Evolutionary conservation across 1,140 invertebrate species (phyloP).

Genomic region (Delia radicum): DNA sequence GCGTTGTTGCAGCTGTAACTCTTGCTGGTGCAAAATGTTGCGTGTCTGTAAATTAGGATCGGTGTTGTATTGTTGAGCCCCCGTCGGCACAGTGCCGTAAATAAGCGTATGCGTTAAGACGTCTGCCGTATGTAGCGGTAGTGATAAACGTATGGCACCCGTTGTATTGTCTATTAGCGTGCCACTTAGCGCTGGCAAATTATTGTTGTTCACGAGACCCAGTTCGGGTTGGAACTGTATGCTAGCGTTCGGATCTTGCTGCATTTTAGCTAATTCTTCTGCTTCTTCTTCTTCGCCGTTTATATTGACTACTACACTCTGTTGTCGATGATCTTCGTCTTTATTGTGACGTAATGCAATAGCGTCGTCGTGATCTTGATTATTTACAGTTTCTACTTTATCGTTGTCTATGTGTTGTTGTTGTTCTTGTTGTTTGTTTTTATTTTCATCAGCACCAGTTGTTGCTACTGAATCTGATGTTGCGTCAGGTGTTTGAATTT

Average conservation of each 20-base stretch:
- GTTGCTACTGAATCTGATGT: not conserved
- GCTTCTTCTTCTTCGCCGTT: conserved; percentile 11
- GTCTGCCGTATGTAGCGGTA: conserved; percentile 40
- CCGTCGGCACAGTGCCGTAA: conserved; percentile 44
- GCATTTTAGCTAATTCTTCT: conserved; percentile 42
- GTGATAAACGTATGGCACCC: conserved; percentile 37
- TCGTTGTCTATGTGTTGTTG: conserved; percentile 8
- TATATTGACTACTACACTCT: not conserved
- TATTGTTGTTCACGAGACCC: conserved; percentile 53
- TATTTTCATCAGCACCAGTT: not conserved
- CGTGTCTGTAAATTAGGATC: conserved; percentile 37
- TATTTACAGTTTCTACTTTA: too few relatives aligned
- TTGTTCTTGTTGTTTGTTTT: not conserved
- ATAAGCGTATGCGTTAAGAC: conserved; percentile 50
- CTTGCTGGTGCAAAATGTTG: conserved; percentile 49
- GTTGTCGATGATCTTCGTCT: conserved; percentile 5
- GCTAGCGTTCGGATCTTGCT: conserved; percentile 55
- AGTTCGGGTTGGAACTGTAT: conserved; percentile 55
- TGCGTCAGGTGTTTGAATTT: conserved; percentile 10
- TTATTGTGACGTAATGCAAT: not conserved
- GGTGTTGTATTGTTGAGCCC: conserved; percentile 38
- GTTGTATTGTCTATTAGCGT: conserved; percentile 28
- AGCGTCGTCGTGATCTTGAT: not conserved
- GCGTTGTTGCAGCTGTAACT: conserved; percentile 49
- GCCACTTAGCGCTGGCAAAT: conserved; percentile 26